Evolutionary conservation across 2,888 invertebrate genomes (phyloP), one percentile per base, ranked within the genome.

Genomic region (Cataglyphis albicans): DNA sequence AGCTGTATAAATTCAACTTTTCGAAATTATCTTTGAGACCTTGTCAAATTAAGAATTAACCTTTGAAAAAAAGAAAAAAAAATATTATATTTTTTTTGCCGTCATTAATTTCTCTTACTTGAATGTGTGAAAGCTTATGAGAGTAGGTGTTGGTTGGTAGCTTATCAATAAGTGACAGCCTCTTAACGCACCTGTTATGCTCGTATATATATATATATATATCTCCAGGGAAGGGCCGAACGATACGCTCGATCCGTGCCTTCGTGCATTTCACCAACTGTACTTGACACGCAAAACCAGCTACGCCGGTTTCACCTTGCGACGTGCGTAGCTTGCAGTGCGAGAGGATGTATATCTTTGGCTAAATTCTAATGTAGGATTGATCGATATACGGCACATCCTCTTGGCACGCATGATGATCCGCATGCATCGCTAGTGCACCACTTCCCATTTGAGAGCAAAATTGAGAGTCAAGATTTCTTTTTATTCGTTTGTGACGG

Each of bases 391-490:
- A 63, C 15, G 65, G 61, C 55, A 68, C 44, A 68, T 63, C 64
- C 64, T 75, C 21, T 84, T 75, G 84, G 83, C 78, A 68, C 74
- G 57, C 65, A 52, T 52, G n/a, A 52, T n/a, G 83, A 80, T 74
- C 29, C 83, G 41, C 68, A 55, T 48, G n/a, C 41, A 61, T 63
- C 61, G 61, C 57, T 48, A 73, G 29, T 41, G 41, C 55, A 32
- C 18, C 72, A 48, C 44, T 59, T 59, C 52, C 44, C 12, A 7
- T 63, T 44, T 38, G 55, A 83, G 73, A 83, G 67, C 73, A 67
- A 57, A 72, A 67, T 67, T 78, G 84, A 32, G 32, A 32, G 73
- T 68, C 84, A 80, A 74, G 80, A 83, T 84, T n/a, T 74, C 83
- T 78, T 83, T 41, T 32, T 32, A 4, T 32, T 68, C 83, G 57